A percentile compares a stretch with the other conserved stretches of the same genome.
phyloP scores from a whole-genome alignment of 1,140 invertebrate species.

The Eurosta solidaginis region DNA sequence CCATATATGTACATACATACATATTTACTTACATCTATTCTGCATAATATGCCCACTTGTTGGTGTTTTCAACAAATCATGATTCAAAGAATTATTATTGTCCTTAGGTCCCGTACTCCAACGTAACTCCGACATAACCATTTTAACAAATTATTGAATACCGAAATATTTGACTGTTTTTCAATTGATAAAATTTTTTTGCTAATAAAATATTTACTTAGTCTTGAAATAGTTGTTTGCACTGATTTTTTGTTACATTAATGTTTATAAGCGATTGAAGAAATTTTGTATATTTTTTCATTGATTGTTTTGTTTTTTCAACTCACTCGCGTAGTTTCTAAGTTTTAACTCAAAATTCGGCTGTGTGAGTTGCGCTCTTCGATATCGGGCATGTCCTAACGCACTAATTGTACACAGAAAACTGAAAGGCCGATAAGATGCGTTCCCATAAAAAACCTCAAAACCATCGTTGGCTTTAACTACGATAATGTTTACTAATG shows the following conservation, averaged over 20 bases:
- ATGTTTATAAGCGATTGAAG: not conserved
- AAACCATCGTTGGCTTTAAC: not conserved
- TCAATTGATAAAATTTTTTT: not conserved
- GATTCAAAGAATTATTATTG: slow-evolving; percentile 55
- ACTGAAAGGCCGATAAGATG: slow-evolving; percentile 4
- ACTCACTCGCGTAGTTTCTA: too few species aligned
- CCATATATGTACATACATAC: not conserved
- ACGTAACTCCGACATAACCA: slow-evolving; percentile 60
- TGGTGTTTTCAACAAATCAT: slow-evolving; percentile 53
- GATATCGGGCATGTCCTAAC: not conserved
- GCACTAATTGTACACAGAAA: not conserved
- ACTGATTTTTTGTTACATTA: not conserved
- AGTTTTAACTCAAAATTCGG: not conserved
- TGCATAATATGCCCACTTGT: slow-evolving; percentile 55
- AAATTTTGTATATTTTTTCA: not conserved
- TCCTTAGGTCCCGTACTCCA: slow-evolving; percentile 57
- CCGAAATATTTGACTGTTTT: not conserved
- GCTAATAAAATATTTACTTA: not conserved
- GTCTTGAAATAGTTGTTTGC: not conserved
- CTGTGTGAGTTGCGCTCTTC: not conserved
- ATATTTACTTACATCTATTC: slow-evolving; percentile 56
- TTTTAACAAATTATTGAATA: slow-evolving; percentile 47
- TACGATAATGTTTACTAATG: slow-evolving; percentile 26
- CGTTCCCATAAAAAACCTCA: not conserved
- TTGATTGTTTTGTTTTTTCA: not conserved